Percentiles rank a stretch among this genome's conserved stretches.
Evolutionary conservation across 2,888 invertebrate genomes (phyloP).

Genomic region (Agrotis segetum): DNA sequence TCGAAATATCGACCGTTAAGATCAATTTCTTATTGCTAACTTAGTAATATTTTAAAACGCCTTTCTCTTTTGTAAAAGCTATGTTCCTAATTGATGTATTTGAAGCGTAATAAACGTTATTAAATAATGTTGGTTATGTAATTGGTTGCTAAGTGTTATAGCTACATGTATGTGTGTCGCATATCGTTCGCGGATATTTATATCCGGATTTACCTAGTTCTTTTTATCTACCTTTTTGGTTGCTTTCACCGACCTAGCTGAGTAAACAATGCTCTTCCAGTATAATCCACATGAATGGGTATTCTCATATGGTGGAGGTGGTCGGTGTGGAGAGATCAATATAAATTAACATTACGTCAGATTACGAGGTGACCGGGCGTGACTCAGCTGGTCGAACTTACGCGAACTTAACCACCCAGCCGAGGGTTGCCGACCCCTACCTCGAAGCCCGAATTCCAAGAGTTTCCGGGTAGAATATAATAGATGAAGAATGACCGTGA

Average conservation of each 20-base stretch:
- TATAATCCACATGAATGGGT: conserved; percentile 44
- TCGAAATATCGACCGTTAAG: conserved; percentile 25
- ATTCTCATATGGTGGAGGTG: conserved; percentile 22
- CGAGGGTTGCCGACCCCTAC: conserved; percentile 48
- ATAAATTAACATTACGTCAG: conserved; percentile 73
- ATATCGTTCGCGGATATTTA: conserved; percentile 22
- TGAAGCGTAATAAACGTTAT: conserved; percentile 42
- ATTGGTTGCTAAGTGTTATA: conserved; percentile 14
- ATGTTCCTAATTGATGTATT: conserved; percentile 43
- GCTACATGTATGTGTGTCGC: conserved; percentile 18
- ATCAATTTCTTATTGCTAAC: conserved; percentile 36
- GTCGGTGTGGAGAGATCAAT: conserved; percentile 49
- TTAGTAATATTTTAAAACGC: conserved; percentile 34
- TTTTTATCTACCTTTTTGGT: conserved; percentile 9
- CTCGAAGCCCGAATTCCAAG: neutral
- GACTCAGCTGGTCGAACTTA: conserved; percentile 68
- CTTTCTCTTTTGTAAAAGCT: conserved; percentile 56
- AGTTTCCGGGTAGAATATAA: neutral
- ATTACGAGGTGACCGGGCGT: conserved; percentile 67
- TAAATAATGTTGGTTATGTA: conserved; percentile 43
- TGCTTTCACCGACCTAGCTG: conserved; percentile 1
- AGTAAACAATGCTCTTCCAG: conserved; percentile 39
- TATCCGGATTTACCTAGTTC: conserved; percentile 20
- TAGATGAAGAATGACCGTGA: conserved; percentile 1
- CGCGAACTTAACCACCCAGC: conserved; percentile 56